Evolutionary conservation across 53 echinoderm and acorn worm genomes (phyloP), one percentile per base, ranked within the genome.

Genomic region (Hippasteria phrygiana): DNA sequence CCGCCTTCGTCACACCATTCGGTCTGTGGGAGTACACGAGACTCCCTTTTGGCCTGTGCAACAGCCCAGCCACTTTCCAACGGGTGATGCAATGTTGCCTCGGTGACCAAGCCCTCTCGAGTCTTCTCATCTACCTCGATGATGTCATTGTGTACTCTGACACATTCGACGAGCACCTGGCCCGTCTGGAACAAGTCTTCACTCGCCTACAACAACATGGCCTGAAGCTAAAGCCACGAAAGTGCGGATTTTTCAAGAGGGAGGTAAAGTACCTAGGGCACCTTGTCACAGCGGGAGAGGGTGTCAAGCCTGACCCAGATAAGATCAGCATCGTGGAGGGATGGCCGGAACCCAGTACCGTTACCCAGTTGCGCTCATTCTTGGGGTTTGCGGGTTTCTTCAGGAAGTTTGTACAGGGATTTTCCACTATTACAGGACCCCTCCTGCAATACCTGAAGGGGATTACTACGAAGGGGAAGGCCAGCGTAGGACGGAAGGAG

Each of bases 371-470:
- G 2, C 67, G 94, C 34, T 51, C 74, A 1, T 93, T 92, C 72
- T 79, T 92, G 18, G 92, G 92, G 12, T 87, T 94, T 32, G 80
- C 92, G 2, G 92, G 94, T 5, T 94, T 87, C 70, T 94, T 88
- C 62, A 36, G 92, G 20, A 90, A 90, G 24, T 92, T 94, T 32
- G 53, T 94, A 0, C 35, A 35, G 22, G 75, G 73, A n/a, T 94
- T 85, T 24, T 71, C 94, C 0, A 62, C 29, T 11, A 59, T 94
- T 40, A 87, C 90, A 47, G 80, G 46, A n/a, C 94, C 94, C 14
- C 67, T 92, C 37, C 66, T 87, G n/a, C 28, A 16, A 17, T 48
- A 72, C 46, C 36, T 75, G 11, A 17, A 46, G 31, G 37, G 26
- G 51, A 72, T 24, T 40, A 35, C 72, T 72, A 72, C 39, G 1